Percentiles rank a stretch among this genome's conserved stretches.
Evolutionary conservation across 2,888 invertebrate species (phyloP).

Genomic region (Meloe dianella): DNA sequence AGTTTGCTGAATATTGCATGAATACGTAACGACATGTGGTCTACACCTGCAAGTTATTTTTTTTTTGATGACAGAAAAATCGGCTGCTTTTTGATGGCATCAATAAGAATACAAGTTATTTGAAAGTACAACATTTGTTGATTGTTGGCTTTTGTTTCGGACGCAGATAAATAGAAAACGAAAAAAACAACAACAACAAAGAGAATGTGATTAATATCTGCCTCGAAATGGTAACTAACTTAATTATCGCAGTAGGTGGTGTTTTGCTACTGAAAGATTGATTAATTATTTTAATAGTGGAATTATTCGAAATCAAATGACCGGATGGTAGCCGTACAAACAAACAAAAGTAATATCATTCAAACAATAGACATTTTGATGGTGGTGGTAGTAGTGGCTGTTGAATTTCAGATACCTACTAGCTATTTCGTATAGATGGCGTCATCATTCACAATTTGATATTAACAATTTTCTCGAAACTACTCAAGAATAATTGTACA

Average conservation of each 20-base stretch:
- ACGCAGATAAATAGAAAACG: slow-evolving; percentile 9
- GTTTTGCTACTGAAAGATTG: slow-evolving; percentile 46
- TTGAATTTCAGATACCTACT: background rate
- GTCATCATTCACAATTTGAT: background rate
- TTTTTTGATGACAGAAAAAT: slow-evolving; percentile 21
- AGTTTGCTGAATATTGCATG: slow-evolving; percentile 46
- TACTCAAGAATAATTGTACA: background rate
- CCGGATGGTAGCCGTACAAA: slow-evolving; percentile 27
- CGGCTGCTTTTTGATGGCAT: background rate
- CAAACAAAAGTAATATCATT: background rate
- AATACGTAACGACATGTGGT: slow-evolving; percentile 51
- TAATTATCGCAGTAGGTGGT: slow-evolving; percentile 47
- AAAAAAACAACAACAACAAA: slow-evolving; percentile 24
- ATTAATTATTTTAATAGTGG: slow-evolving; percentile 41
- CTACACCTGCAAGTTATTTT: slow-evolving; percentile 24
- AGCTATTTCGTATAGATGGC: background rate
- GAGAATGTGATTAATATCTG: slow-evolving; percentile 32
- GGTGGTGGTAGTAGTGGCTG: background rate
- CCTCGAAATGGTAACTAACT: slow-evolving; percentile 35
- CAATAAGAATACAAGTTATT: background rate
- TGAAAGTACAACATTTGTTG: slow-evolving; percentile 18
- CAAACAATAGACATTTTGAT: slow-evolving; percentile 6
- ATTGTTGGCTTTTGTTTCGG: slow-evolving; percentile 27
- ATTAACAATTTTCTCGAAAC: background rate
- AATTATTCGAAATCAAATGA: slow-evolving; percentile 29